Conservation (phyloP, 64 coral and sea anemone species). For the Montipora sp. region DNA sequence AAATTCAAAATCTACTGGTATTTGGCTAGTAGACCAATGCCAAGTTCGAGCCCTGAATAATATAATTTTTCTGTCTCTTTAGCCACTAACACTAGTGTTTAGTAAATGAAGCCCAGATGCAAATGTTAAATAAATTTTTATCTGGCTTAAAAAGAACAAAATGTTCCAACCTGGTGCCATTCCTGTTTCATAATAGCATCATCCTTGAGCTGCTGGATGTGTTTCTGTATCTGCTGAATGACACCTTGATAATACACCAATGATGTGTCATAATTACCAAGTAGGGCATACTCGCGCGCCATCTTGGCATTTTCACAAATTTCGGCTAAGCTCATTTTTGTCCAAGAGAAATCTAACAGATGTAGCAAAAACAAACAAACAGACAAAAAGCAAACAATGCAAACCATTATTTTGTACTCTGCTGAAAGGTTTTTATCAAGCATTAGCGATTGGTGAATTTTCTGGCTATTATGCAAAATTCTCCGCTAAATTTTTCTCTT, state of each 20-base stretch:
- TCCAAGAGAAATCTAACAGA: background rate
- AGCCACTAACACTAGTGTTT: no score
- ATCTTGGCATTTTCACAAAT: constrained; percentile 99
- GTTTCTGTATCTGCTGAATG: constrained; percentile 94
- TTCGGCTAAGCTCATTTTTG: constrained; percentile 84
- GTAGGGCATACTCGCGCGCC: constrained; percentile 93
- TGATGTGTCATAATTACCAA: constrained; percentile 97
- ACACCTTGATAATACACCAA: constrained; percentile 98
- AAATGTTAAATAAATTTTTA: no score
- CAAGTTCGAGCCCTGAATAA: background rate
- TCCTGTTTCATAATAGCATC: constrained; percentile 96
- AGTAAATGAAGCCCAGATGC: no score
- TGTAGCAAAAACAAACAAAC: background rate
- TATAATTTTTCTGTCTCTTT: no score
- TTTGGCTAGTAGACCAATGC: no score
- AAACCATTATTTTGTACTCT: background rate
- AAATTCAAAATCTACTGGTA: no score
- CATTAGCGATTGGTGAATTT: no score
- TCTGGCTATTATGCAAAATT: no score
- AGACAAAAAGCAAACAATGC: background rate
- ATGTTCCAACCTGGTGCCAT: constrained; percentile 87
- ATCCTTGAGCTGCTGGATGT: constrained; percentile 75
- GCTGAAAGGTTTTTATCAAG: no score
- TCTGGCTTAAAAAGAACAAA: background rate
- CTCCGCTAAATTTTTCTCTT: no score